Percentiles rank a stretch among this genome's conserved stretches.
phyloP scores from a whole-genome alignment of 2,888 invertebrate species.

The Tenthredo mesomela region DNA sequence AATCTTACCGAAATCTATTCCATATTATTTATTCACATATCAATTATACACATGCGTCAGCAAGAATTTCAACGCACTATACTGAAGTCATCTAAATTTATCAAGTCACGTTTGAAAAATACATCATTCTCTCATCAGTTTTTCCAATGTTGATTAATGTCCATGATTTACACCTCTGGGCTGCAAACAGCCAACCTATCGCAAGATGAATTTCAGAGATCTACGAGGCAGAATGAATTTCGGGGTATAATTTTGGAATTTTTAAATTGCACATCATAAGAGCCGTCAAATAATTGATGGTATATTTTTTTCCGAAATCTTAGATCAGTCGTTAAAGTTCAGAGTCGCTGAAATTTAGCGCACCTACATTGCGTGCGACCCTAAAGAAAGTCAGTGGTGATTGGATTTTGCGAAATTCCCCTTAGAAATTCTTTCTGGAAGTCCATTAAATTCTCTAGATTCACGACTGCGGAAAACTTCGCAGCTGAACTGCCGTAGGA shows the following conservation, averaged over 20 bases:
- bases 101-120: background rate
- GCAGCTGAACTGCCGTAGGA: background rate
- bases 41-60: background rate
- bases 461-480: background rate
- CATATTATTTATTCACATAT: background rate
- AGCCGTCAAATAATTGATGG: background rate
- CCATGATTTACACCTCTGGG: background rate
- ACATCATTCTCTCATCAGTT: background rate
- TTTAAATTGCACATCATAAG: background rate
- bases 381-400: conserved; percentile 6
- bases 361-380: background rate
- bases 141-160: background rate
- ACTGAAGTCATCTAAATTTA: background rate
- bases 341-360: background rate
- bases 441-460: background rate
- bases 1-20: background rate
- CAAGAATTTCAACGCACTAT: background rate
- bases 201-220: background rate
- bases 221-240: background rate
- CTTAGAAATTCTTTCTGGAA: background rate
- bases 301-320: background rate
- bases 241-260: background rate
- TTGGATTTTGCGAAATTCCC: conserved; percentile 34
- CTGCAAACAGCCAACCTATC: background rate
- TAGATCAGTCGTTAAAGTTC: background rate